These are phyloP conservation scores for Galeruca laticollis DNA, from an alignment of 2,888 invertebrate species.

Conservation along the genomic window DNA sequence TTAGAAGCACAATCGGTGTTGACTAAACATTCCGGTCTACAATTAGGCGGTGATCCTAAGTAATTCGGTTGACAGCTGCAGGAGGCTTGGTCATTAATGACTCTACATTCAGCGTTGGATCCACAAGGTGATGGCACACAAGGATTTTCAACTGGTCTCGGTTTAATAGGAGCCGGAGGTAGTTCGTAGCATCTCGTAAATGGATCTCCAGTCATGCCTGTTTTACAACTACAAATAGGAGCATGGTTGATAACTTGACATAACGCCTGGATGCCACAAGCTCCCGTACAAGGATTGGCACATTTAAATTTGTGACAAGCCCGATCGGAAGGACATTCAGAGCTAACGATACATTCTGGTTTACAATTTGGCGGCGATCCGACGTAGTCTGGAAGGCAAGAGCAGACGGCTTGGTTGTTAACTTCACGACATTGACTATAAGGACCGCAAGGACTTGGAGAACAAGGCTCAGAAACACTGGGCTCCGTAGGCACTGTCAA, in stretches of 20 bases:
- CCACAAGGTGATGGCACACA: slow-evolving; percentile 75
- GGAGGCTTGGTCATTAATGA: slow-evolving; percentile 71
- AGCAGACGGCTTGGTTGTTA: slow-evolving; percentile 79
- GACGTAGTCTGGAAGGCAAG: slow-evolving; percentile 76
- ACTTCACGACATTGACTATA: slow-evolving; percentile 78
- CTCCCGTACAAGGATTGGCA: slow-evolving; percentile 79
- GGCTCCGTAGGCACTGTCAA: slow-evolving; percentile 54
- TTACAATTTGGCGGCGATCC: slow-evolving; percentile 82
- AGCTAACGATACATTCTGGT: slow-evolving; percentile 82
- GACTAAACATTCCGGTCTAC: slow-evolving; percentile 79
- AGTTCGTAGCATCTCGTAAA: slow-evolving; percentile 75
- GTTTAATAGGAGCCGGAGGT: slow-evolving; percentile 58
- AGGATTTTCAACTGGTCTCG: slow-evolving; percentile 67
- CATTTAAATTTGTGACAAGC: slow-evolving; percentile 84
- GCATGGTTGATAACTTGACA: slow-evolving; percentile 83
- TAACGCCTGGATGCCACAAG: slow-evolving; percentile 79
- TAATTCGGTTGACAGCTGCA: slow-evolving; percentile 78
- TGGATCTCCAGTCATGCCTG: slow-evolving; percentile 78
- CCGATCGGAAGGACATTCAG: slow-evolving; percentile 78
- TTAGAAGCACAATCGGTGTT: slow-evolving; percentile 78
- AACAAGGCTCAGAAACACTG: slow-evolving; percentile 72
- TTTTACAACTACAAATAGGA: slow-evolving; percentile 79
- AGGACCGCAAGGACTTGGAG: slow-evolving; percentile 81
- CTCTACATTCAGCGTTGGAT: slow-evolving; percentile 74
- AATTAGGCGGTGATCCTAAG: slow-evolving; percentile 81